Evolutionary conservation across 1,140 invertebrate species (phyloP).

Genomic region (Drosophila nannoptera): DNA sequence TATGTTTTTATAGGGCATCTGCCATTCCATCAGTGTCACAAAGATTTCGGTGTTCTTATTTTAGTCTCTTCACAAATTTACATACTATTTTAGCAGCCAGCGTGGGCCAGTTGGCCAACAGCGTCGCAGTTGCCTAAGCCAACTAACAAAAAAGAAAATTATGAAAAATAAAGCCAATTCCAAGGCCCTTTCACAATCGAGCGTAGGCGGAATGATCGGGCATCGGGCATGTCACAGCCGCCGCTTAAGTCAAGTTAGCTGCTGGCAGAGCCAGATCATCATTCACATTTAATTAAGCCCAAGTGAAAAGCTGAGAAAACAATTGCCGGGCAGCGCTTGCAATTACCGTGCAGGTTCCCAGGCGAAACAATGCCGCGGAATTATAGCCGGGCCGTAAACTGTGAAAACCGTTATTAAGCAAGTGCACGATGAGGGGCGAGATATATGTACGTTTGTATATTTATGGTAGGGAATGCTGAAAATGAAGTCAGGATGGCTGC

Average conservation of each 20-base stretch:
- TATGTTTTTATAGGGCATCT: neutral
- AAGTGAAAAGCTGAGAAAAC: conserved; percentile 24
- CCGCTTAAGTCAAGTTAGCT: conserved; percentile 10
- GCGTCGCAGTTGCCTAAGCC: conserved; percentile 3
- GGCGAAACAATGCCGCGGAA: conserved; percentile 11
- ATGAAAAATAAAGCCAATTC: conserved; percentile 4
- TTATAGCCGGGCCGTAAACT: neutral
- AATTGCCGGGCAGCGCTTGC: conserved; percentile 21
- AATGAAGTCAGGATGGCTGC: neutral
- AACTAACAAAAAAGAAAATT: neutral
- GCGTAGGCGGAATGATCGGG: too few relatives aligned
- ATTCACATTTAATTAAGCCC: conserved; percentile 16
- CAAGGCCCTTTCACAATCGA: conserved; percentile 23
- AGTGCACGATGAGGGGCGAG: neutral
- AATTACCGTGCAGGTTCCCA: conserved; percentile 47
- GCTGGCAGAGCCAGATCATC: neutral
- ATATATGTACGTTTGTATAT: neutral
- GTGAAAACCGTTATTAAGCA: neutral
- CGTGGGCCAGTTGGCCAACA: conserved; percentile 1
- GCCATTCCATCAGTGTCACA: neutral
- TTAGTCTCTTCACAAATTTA: conserved; percentile 15
- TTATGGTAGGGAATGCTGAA: neutral
- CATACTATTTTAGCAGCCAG: conserved; percentile 26
- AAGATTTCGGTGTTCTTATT: neutral
- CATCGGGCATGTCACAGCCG: neutral